Conservation (phyloP, 1,140 invertebrate genomes). For the Steinernema feltiae region DNA sequence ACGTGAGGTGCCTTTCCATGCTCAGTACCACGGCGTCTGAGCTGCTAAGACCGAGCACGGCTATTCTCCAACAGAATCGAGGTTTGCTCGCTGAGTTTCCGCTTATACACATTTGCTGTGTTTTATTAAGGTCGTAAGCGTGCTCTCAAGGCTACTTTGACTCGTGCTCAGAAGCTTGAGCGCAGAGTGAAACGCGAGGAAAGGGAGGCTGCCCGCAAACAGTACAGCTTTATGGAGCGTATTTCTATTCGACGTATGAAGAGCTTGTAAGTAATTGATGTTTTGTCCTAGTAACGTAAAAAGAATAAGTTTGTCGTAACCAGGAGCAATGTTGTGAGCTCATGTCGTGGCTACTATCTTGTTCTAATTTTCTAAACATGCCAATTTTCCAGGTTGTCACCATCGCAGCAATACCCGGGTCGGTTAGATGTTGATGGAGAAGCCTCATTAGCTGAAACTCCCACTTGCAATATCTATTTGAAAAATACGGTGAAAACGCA, state of each 20-base stretch:
- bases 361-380: conserved; percentile 19
- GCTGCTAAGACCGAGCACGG: background rate
- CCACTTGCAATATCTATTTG: conserved; percentile 43
- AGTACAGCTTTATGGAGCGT: conserved; percentile 54
- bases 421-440: conserved; percentile 44
- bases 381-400: conserved; percentile 41
- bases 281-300: conserved; percentile 17
- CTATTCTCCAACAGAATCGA: background rate
- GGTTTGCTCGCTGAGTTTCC: background rate
- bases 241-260: conserved; percentile 52
- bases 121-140: conserved; percentile 48
- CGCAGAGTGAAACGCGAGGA: conserved; percentile 50
- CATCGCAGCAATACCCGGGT: conserved; percentile 50
- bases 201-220: conserved; percentile 52
- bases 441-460: conserved; percentile 34
- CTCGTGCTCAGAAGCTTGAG: conserved; percentile 40
- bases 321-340: too few relatives aligned
- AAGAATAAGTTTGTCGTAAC: too few relatives aligned
- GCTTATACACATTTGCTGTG: background rate
- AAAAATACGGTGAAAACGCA: conserved; percentile 41
- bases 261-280: conserved; percentile 43
- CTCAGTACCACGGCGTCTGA: background rate
- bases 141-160: conserved; percentile 41
- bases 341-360: too few relatives aligned
- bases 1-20: background rate